Conservation (phyloP, 2,113 vertebrate genomes). For the Hemicordylus capensis region DNA sequence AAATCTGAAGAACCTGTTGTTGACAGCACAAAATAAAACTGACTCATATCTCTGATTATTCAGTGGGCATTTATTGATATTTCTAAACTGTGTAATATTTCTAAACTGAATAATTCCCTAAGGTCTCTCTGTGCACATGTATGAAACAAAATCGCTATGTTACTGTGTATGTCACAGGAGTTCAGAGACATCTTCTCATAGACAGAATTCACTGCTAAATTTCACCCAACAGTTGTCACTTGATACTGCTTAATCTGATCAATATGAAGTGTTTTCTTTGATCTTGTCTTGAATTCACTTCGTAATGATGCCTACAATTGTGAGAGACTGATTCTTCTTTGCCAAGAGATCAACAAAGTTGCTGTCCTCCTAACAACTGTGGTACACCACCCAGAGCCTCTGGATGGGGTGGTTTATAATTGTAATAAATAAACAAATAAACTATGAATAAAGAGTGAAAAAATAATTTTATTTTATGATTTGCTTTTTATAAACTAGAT, state of each 20-base stretch:
- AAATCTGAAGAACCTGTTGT: conserved; percentile 34
- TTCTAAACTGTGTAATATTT: not conserved
- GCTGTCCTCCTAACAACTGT: conserved; percentile 6
- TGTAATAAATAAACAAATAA: too few relatives aligned
- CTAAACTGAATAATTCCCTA: not conserved
- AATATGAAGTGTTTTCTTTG: conserved; percentile 3
- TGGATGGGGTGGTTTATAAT: too few relatives aligned
- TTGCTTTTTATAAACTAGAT: not conserved
- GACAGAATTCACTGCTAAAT: not conserved
- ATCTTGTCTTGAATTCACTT: not conserved
- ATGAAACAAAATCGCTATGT: not conserved
- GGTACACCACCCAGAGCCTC: too few relatives aligned
- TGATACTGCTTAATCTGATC: not conserved
- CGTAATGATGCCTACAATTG: not conserved
- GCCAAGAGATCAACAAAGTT: conserved; percentile 4
- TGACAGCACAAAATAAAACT: conserved; percentile 36
- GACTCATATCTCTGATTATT: not conserved
- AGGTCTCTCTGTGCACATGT: not conserved
- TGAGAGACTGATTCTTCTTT: conserved; percentile 4
- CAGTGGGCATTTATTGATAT: not conserved
- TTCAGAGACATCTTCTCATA: not conserved
- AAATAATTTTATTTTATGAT: not conserved
- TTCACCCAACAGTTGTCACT: not conserved
- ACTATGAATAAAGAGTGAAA: conserved; percentile 4
- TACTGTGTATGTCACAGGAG: not conserved